Evolutionary conservation across 2,888 invertebrate species (phyloP), one percentile per base, ranked within the genome.

Genomic region (Mimachlamys varia): DNA sequence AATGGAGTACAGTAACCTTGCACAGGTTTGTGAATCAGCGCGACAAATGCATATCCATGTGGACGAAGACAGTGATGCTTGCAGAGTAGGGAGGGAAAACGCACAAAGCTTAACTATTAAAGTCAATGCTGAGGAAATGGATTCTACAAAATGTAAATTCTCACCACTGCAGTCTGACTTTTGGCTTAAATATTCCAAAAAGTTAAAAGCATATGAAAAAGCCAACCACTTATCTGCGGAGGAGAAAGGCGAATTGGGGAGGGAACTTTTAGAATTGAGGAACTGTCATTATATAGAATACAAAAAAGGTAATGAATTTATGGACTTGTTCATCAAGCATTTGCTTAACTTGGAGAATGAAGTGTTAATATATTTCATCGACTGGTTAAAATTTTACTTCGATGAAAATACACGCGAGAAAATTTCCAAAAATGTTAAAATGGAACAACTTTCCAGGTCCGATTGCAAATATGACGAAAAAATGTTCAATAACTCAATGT

Each of bases 371-470:
- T 7, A 2, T 17, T 89, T 53, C 33, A 33, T 90, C 27, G 37
- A 33, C 15, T 88, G 44, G 58, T 49, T 90, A 22, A 55, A 37
- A 44, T 49, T 44, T 17, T 2, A 50, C 0, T 17, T 90, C 2
- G 88, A 90, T 88, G 90, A 88, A 44, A 44, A 88, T 27, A 19
- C 37, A 27, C 5, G 90, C 58, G 0, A 13, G 10, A 27, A 53
- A 55, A 27, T 90, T 44, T 13, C 10, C 7, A 7, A 7, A 5
- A 5, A 44, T 19, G 49, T 44, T 49, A 33, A 50, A 3, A 17
- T 62, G 0, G 22, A 88, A 27, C 13, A 0, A 22, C 12, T 0
- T 13, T 33, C 55, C 13, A 19, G n/a, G 1, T 44, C 37, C 3
- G 27, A n/a, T 7, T 1, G 58, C 15, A n/a, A 44, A 22, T 44